Evolutionary conservation across 2,113 vertebrate genomes (phyloP), one percentile per base, ranked within the genome.

Genomic region (Progne subis): DNA sequence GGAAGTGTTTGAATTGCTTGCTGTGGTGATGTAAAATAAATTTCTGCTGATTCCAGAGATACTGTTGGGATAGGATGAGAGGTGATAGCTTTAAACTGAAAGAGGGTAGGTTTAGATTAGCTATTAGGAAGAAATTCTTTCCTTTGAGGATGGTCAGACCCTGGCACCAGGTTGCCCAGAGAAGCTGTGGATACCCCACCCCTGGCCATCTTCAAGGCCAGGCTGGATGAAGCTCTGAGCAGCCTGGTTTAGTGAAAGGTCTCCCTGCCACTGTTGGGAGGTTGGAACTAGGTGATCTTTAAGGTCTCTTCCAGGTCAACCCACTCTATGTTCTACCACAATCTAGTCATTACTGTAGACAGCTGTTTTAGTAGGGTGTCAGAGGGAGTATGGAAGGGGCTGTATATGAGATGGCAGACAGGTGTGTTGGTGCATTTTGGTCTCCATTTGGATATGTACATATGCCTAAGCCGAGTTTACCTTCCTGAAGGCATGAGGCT

Each of bases 391-490:
- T 39, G 18, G 23, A 13, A 44, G 34, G 34, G 14, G 11, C 44
- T 72, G 21, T 60, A 1, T 12, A 8, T 4, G 43, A 69, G 61
- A 4, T 12, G 25, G 28, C 63, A 59, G 34, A 24, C 29, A 60
- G 31, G 4, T 65, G 25, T 10, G 29, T 46, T 56, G 18, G 11
- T 61, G 28, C 10, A 7, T 80, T 76, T 86, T 74, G 60, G 16
- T 24, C 3, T 57, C 37, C 6, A 0, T 3, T 52, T 18, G 53
- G 34, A 49, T 9, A 1, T 49, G 7, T 3, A 8, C 4, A 0
- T 18, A 4, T 16, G 16, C 44, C 3, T 0, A 41, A 46, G 10
- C 28, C 41, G 11, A 9, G 34, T 12, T 60, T 50, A 32, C 25
- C 15, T 41, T 77, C n/a, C 41, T 57, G 55, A 70, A 83, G 18